Conservation (phyloP, 2,888 invertebrate species). For the Drosophila seclusa region DNA sequence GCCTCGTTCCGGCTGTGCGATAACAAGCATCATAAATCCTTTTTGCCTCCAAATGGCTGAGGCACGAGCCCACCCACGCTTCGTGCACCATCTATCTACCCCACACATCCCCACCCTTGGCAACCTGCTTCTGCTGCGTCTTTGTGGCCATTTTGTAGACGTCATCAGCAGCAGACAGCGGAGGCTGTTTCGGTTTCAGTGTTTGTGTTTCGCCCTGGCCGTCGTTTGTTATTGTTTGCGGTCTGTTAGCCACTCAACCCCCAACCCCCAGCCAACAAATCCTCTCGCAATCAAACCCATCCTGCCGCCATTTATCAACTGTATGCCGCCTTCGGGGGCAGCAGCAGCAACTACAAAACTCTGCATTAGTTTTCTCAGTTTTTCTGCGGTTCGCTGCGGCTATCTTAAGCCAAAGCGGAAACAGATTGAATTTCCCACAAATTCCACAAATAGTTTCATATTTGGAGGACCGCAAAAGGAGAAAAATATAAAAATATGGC, state of each 20-base stretch:
- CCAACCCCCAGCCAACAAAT: neutral
- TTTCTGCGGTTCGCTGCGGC: conserved; percentile 49
- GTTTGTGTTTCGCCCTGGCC: conserved; percentile 59
- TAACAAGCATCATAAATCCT: conserved; percentile 82
- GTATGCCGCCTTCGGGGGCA: conserved; percentile 15
- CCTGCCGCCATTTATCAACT: conserved; percentile 63
- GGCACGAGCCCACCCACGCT: conserved; percentile 26
- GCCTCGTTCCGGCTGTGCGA: conserved; percentile 64
- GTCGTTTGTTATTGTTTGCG: conserved; percentile 81
- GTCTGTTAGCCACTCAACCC: conserved; percentile 67
- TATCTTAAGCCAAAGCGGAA: conserved; percentile 36
- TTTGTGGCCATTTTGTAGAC: conserved; percentile 57
- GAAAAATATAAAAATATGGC: conserved; percentile 2
- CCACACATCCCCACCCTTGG: neutral
- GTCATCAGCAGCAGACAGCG: conserved; percentile 21
- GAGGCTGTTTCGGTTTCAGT: conserved; percentile 53
- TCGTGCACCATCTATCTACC: neutral
- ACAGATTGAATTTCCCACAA: conserved; percentile 46
- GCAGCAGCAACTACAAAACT: neutral
- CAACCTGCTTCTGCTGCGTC: conserved; percentile 25
- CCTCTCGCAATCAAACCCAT: neutral
- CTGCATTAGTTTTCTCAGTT: conserved; percentile 51
- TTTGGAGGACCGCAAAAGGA: neutral
- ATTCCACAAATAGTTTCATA: conserved; percentile 37
- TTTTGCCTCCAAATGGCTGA: conserved; percentile 70